Conservation (phyloP, 2,888 invertebrate species). For the Cyaniris semiargus region DNA sequence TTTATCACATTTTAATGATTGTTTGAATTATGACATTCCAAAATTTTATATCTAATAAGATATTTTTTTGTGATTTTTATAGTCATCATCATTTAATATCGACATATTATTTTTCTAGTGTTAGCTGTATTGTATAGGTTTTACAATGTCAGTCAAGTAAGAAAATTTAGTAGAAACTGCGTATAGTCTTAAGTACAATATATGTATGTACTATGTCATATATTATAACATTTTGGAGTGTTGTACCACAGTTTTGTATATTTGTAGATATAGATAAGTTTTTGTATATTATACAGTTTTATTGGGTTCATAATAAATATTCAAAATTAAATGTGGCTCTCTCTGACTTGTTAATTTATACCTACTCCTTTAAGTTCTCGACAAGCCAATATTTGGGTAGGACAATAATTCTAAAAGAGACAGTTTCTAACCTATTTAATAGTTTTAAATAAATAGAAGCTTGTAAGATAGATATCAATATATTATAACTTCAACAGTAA, state of each 20-base stretch:
- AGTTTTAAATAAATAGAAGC: constrained; percentile 39
- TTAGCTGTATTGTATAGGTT: not conserved
- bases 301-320: constrained; percentile 26
- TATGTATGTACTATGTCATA: not conserved
- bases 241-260: constrained; percentile 25
- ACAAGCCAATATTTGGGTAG: too few species aligned
- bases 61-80: not conserved
- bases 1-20: not conserved
- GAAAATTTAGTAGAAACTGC: constrained; percentile 11
- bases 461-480: constrained; percentile 52
- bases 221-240: not conserved
- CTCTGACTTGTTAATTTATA: not conserved
- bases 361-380: too few species aligned
- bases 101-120: not conserved
- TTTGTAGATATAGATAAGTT: constrained; percentile 30
- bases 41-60: not conserved
- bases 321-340: constrained; percentile 31
- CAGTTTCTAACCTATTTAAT: not conserved
- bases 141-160: not conserved
- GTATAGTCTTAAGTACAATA: not conserved
- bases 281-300: constrained; percentile 26
- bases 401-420: not conserved
- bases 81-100: not conserved
- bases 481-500: constrained; percentile 59
- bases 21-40: not conserved